Evolutionary conservation across 2,888 invertebrate genomes (phyloP).

Genomic region (Homarus gammarus): DNA sequence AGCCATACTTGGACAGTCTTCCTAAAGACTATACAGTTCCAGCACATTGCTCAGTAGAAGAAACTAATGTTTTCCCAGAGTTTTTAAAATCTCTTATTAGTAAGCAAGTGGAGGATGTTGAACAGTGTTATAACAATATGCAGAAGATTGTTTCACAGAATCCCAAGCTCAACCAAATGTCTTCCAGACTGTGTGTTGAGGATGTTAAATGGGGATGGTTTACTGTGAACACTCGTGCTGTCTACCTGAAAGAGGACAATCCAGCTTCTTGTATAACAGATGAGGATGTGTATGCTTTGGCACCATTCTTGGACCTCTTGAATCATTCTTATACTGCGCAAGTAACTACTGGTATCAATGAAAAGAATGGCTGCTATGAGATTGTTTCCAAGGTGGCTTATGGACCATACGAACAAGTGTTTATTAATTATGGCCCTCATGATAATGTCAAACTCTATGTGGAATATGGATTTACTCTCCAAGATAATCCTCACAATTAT

Average conservation of each 20-base stretch:
- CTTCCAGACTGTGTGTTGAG: constrained; percentile 25
- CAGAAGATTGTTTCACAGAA: constrained; percentile 17
- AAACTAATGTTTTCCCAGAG: constrained; percentile 82
- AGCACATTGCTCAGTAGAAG: constrained; percentile 84
- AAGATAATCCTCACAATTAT: constrained; percentile 85
- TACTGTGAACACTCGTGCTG: constrained; percentile 91
- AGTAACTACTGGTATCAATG: constrained; percentile 77
- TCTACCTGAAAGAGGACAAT: constrained; percentile 84
- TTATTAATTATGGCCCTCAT: constrained; percentile 92
- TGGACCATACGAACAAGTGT: constrained; percentile 86
- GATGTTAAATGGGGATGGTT: constrained; percentile 84
- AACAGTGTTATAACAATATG: constrained; percentile 79
- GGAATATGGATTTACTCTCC: constrained; percentile 91
- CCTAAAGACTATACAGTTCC: constrained; percentile 85
- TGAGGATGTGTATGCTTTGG: constrained; percentile 83
- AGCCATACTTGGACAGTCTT: constrained; percentile 85
- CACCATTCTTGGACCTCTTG: constrained; percentile 93
- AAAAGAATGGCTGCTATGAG: constrained; percentile 81
- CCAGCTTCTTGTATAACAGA: constrained; percentile 79
- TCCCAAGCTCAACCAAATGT: neutral
- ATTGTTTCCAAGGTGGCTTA: constrained; percentile 82
- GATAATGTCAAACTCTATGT: constrained; percentile 88
- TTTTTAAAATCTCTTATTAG: constrained; percentile 82
- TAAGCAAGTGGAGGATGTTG: constrained; percentile 82
- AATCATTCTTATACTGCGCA: constrained; percentile 85